Evolutionary conservation across 2,113 vertebrate genomes (phyloP).

Genomic region (Hemichromis elongatus): DNA sequence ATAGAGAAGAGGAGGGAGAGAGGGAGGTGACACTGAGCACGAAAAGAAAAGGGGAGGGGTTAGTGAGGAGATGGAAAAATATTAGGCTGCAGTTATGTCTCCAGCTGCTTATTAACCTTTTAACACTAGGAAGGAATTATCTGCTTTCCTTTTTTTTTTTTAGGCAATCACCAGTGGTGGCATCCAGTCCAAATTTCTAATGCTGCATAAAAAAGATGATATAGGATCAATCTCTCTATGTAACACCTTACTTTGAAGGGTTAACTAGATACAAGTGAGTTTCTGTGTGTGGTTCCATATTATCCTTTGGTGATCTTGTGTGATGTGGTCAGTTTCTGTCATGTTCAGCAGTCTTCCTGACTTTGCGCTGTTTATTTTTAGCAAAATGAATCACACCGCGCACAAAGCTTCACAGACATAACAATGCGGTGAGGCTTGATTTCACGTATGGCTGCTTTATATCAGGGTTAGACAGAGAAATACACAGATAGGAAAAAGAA

Average conservation of each 20-base stretch:
- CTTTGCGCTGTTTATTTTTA: background rate
- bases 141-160: background rate
- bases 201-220: background rate
- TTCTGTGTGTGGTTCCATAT: background rate
- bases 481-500: background rate
- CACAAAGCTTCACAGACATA: background rate
- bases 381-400: background rate
- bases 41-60: background rate
- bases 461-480: background rate
- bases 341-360: background rate
- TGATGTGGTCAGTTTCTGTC: background rate
- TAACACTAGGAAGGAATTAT: background rate
- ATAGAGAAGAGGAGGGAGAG: background rate
- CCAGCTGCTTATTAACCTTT: background rate
- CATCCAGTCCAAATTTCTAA: background rate
- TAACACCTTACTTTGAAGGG: background rate
- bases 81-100: background rate
- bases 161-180: background rate
- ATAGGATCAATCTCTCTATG: background rate
- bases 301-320: background rate
- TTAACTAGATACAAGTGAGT: background rate
- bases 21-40: background rate
- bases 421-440: background rate
- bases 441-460: background rate
- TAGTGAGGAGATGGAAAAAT: background rate